Evolutionary conservation across 1,140 invertebrate species (phyloP).

Genomic region (Drosophila yakuba): DNA sequence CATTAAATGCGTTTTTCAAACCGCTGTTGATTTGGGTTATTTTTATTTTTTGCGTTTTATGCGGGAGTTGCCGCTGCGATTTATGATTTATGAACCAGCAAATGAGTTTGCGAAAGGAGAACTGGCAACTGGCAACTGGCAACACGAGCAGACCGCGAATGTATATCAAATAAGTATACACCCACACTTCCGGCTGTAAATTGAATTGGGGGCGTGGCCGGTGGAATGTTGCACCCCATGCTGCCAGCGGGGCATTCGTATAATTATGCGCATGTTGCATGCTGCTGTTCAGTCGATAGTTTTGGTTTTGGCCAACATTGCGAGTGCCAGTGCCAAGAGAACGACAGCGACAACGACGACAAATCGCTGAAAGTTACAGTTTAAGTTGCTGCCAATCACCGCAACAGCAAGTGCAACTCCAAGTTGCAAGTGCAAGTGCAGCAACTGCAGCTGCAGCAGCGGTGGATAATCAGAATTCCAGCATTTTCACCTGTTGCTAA

Average conservation of each 20-base stretch:
- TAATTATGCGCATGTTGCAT: conserved; percentile 74
- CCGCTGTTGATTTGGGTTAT: conserved; percentile 40
- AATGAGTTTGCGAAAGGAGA: conserved; percentile 67
- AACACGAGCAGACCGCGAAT: conserved; percentile 22
- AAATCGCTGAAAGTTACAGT: conserved; percentile 82
- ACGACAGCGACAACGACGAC: conserved; percentile 61
- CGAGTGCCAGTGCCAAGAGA: conserved; percentile 46
- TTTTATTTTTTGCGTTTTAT: conserved; percentile 43
- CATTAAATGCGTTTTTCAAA: conserved; percentile 80
- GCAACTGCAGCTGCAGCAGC: conserved; percentile 35
- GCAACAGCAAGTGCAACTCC: conserved; percentile 5
- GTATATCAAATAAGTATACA: conserved; percentile 73
- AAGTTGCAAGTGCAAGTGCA: conserved; percentile 19
- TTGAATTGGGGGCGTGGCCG: conserved; percentile 76
- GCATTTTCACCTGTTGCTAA: conserved; percentile 81
- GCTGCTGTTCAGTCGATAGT: conserved; percentile 48
- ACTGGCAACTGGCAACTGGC: conserved; percentile 2
- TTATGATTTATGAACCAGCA: conserved; percentile 77
- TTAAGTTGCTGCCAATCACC: conserved; percentile 66
- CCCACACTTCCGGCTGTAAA: conserved; percentile 82
- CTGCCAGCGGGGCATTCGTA: conserved; percentile 11
- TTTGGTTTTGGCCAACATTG: conserved; percentile 66
- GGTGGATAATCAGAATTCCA: conserved; percentile 81
- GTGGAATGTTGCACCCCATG: conserved; percentile 64
- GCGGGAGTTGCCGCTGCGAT: conserved; percentile 42